Conservation (phyloP, 2,888 invertebrate species). For the Heliconius sara region DNA sequence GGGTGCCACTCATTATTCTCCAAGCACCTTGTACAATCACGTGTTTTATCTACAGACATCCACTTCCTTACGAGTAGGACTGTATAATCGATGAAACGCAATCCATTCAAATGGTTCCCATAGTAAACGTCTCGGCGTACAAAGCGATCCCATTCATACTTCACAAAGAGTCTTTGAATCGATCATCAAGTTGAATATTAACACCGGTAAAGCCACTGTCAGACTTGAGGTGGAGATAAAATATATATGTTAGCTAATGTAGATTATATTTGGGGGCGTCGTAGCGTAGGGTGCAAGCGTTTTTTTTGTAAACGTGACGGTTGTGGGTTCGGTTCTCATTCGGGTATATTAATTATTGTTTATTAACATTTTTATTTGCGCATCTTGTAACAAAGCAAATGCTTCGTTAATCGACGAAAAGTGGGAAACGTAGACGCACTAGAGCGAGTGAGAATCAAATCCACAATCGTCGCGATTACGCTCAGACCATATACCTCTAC, state of each 20-base stretch:
- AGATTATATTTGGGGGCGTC: no score
- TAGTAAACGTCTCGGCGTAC: slow-evolving; percentile 48
- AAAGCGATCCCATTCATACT: slow-evolving; percentile 50
- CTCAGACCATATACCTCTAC: no score
- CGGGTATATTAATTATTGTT: no score
- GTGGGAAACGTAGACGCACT: neutral
- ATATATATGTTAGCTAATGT: neutral
- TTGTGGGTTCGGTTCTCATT: no score
- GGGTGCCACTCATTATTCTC: slow-evolving; percentile 39
- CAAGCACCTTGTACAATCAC: slow-evolving; percentile 45
- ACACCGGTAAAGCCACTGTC: slow-evolving; percentile 41
- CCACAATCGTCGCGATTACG: no score
- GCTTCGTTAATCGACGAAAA: neutral
- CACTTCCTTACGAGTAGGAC: slow-evolving; percentile 42
- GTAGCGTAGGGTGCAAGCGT: no score
- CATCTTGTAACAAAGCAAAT: no score
- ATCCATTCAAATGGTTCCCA: slow-evolving; percentile 50
- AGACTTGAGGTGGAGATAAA: slow-evolving; percentile 18
- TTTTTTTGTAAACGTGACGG: no score
- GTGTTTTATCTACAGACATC: slow-evolving; percentile 46
- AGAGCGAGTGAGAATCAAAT: no score
- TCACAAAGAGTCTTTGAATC: slow-evolving; percentile 51
- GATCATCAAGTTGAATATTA: slow-evolving; percentile 48
- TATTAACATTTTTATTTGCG: no score
- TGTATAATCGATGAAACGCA: slow-evolving; percentile 48